Base-by-base conservation (phyloP, 2,797 vertebrate species). In the Micropoecilia bifurca region DNA sequence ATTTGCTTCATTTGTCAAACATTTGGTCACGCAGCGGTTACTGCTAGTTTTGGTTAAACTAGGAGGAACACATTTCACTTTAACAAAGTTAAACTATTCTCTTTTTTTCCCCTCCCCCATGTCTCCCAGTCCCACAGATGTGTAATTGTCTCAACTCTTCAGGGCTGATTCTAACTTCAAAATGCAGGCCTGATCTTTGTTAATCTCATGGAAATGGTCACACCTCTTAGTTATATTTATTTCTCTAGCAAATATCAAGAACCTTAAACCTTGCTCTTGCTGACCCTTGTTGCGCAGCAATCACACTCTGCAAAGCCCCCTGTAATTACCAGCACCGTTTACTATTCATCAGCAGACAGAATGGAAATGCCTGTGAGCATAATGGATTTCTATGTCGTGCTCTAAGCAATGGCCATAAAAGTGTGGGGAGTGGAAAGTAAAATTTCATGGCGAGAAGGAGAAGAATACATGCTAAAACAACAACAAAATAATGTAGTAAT, bases 181-280 rank as follows among this genome's bases (percentile, higher is more conserved):
- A 83, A 80, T 78, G 43, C 43, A 16, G 81, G 86, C 81, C 75
- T 76, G 33, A 50, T 83, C 78, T 78, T 75, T 80, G 72, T 84
- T 81, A 82, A 78, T 79, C 5, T 30, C 73, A 5, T 82, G 68
- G 76, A 75, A 77, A 50, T 18, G 10, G 71, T 66, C 71, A 80
- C 88, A 90, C 88, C 85, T 92, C 78, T 87, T 68, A 75, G 88
- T 90, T 88, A 82, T 92, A 93, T 94, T 93, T 91, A 89, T 90
- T 92, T 94, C 82, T 83, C 71, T 50, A 68, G 75, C 73, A 91
- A 91, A 91, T 91, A 91, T 89, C 85, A 92, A 88, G 85, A 85
- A 84, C 87, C 88, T 82, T 87, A 82, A 93, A 87, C 90, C 87
- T 82, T 89, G 83, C 80, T 88, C 90, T 77, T 13, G 2, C 80